These are phyloP conservation scores for Nerophis lumbriciformis DNA, from an alignment of 2,113 vertebrate genomes.

Conservation along the genomic window DNA sequence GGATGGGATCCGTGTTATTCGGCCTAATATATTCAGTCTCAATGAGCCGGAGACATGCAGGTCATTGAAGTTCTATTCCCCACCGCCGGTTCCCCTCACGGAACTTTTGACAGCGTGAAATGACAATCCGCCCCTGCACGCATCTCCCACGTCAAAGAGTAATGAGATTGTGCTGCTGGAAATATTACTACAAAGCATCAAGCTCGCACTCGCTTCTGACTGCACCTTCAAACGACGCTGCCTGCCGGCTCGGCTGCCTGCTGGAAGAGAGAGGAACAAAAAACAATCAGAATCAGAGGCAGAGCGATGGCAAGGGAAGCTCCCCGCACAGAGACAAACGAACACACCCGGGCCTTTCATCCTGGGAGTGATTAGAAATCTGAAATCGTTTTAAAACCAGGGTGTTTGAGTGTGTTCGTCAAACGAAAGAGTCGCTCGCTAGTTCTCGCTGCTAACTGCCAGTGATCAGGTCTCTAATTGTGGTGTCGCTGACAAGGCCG, in stretches of 20 bases:
- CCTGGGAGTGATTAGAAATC: conserved; percentile 70
- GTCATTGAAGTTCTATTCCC: conserved; percentile 65
- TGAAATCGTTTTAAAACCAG: conserved; percentile 61
- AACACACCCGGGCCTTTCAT: conserved; percentile 66
- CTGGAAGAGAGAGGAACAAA: conserved; percentile 61
- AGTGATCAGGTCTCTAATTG: conserved; percentile 70
- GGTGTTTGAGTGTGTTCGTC: conserved; percentile 57
- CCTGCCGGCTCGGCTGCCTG: conserved; percentile 63
- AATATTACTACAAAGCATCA: conserved; percentile 71
- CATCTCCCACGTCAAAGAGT: conserved; percentile 67
- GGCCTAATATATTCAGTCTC: conserved; percentile 59
- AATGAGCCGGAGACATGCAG: conserved; percentile 54
- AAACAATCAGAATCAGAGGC: conserved; percentile 66
- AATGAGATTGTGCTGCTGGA: conserved; percentile 73
- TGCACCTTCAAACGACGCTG: conserved; percentile 67
- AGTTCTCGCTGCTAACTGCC: conserved; percentile 56
- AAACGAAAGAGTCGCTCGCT: conserved; percentile 61
- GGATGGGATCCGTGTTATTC: conserved; percentile 47
- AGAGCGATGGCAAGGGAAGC: conserved; percentile 60
- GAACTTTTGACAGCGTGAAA: conserved; percentile 68
- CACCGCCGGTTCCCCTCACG: conserved; percentile 46
- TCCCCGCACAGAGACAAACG: conserved; percentile 58
- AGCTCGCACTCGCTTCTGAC: conserved; percentile 61
- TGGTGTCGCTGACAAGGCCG: conserved; percentile 58
- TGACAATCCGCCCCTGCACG: conserved; percentile 66